Evolutionary conservation across 2,888 invertebrate species (phyloP).

Genomic region (Resseliella maxima): DNA sequence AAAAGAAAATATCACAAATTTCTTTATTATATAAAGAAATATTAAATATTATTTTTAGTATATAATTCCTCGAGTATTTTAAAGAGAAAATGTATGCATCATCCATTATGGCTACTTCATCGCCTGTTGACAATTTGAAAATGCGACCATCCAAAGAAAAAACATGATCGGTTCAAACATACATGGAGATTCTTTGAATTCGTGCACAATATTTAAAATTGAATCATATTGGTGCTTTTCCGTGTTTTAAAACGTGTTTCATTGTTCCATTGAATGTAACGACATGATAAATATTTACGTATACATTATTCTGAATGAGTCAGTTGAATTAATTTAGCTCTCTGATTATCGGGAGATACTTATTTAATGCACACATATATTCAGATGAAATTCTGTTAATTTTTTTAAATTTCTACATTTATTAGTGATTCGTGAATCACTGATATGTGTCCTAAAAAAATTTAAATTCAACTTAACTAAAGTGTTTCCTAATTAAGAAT

Average conservation of each 20-base stretch:
- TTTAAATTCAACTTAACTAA: background rate
- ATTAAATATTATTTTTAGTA: too few species aligned
- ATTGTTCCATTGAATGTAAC: slow-evolving; percentile 7
- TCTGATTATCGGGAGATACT: background rate
- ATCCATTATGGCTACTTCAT: too few species aligned
- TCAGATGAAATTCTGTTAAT: background rate
- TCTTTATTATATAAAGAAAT: too few species aligned
- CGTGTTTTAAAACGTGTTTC: background rate
- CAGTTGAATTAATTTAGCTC: slow-evolving; percentile 30
- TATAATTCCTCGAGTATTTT: too few species aligned
- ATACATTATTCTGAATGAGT: too few species aligned
- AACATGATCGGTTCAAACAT: too few species aligned
- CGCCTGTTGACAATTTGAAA: slow-evolving; percentile 8
- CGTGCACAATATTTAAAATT: background rate
- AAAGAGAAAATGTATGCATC: too few species aligned
- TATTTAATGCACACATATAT: background rate
- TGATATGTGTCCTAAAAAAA: slow-evolving; percentile 25
- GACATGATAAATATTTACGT: too few species aligned
- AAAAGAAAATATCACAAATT: too few species aligned
- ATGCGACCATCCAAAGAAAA: background rate
- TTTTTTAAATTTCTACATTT: background rate
- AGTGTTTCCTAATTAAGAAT: background rate
- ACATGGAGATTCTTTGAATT: too few species aligned
- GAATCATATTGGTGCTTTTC: background rate
- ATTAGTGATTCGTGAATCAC: slow-evolving; percentile 31